Evolutionary conservation across 2,113 vertebrate species (phyloP).

Genomic region (Equus quagga): DNA sequence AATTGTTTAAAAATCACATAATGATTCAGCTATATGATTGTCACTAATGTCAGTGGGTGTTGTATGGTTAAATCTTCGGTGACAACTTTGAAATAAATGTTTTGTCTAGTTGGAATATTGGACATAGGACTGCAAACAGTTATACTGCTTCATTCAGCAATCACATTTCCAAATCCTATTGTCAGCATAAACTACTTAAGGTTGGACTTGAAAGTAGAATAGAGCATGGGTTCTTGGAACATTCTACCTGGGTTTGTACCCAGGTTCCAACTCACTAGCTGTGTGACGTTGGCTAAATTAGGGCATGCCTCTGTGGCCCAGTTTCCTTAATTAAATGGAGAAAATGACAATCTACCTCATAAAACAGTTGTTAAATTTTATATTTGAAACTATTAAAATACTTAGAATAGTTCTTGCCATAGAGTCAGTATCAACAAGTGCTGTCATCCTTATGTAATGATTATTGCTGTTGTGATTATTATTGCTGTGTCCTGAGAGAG

Average conservation of each 20-base stretch:
- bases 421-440: not conserved
- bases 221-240: not conserved
- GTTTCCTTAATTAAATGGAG: not conserved
- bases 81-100: not conserved
- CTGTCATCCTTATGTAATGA: not conserved
- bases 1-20: not conserved
- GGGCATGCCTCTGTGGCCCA: not conserved
- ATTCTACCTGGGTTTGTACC: not conserved
- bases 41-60: not conserved
- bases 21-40: not conserved
- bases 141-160: not conserved
- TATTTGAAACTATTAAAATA: not conserved
- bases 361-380: not conserved
- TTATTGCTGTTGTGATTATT: not conserved
- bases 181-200: not conserved
- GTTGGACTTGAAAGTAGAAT: not conserved
- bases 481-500: not conserved
- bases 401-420: not conserved
- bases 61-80: not conserved
- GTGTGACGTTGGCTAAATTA: not conserved
- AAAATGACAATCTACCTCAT: not conserved
- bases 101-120: slow-evolving; percentile 3
- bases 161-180: not conserved
- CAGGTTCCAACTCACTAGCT: not conserved
- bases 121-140: not conserved